A percentile compares a stretch with the other conserved stretches of the same genome.
Conservation (phyloP, 2,888 invertebrate species). For the Acanthosoma haemorrhoidale region DNA sequence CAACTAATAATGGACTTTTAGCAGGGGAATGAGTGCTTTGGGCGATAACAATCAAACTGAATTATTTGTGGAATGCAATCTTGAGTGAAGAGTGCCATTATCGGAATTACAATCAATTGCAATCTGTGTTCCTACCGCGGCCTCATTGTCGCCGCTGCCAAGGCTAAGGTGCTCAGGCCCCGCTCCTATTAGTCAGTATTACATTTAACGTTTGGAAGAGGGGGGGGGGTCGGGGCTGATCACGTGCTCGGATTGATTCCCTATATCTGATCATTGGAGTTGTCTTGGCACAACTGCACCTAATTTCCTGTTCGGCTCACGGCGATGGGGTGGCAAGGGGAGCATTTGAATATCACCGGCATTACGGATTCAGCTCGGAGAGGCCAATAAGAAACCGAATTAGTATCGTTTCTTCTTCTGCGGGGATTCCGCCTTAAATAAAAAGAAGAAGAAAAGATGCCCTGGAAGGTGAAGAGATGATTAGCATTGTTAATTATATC, state of each 20-base stretch:
- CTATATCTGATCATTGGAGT: slow-evolving; percentile 16
- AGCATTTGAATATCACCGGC: slow-evolving; percentile 36
- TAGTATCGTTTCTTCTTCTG: slow-evolving; percentile 30
- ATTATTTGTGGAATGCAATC: too few relatives aligned
- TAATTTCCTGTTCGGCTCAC: slow-evolving; percentile 38
- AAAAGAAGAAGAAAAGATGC: slow-evolving; percentile 11
- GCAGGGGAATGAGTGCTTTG: too few relatives aligned
- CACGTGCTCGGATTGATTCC: slow-evolving; percentile 16
- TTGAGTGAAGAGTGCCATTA: background rate
- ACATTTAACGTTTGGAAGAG: background rate
- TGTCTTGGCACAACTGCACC: slow-evolving; percentile 28
- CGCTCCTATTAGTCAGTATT: background rate
- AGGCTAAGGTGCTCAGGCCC: background rate
- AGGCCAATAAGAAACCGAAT: slow-evolving; percentile 38
- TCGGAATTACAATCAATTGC: background rate
- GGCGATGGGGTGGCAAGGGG: background rate
- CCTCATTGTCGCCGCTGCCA: background rate
- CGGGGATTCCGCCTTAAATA: slow-evolving; percentile 21
- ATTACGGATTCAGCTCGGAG: slow-evolving; percentile 34
- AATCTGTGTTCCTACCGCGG: background rate
- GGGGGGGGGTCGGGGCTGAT: background rate
- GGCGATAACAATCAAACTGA: too few relatives aligned
- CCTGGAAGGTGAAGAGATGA: slow-evolving; percentile 32
- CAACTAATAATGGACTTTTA: too few relatives aligned
- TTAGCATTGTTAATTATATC: slow-evolving; percentile 41